phyloP scores from a whole-genome alignment of 92 coral and sea anemone species.

The Porites lobata region DNA sequence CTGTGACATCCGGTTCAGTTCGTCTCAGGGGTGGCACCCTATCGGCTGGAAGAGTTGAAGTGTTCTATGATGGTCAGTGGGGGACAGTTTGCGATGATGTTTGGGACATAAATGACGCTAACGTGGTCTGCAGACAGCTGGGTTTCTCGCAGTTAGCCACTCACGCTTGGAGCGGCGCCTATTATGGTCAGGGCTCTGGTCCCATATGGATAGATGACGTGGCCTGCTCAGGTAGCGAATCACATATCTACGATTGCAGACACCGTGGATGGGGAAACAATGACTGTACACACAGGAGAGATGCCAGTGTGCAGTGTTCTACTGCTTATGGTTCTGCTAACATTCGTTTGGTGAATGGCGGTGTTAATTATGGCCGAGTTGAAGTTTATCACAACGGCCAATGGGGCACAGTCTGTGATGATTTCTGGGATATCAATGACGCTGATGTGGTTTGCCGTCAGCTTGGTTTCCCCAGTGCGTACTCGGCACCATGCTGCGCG shows the following conservation, averaged over 20 bases:
- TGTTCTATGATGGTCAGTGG: slow-evolving; percentile 21
- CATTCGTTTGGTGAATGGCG: not conserved
- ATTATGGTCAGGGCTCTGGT: too few species aligned
- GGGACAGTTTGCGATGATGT: slow-evolving; percentile 24
- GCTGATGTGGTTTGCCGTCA: slow-evolving; percentile 11
- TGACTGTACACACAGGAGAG: too few species aligned
- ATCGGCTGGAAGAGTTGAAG: slow-evolving; percentile 26
- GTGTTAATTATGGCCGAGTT: slow-evolving; percentile 5
- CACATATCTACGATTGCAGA: too few species aligned
- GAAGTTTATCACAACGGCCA: not conserved
- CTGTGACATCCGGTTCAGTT: not conserved
- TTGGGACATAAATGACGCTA: slow-evolving; percentile 28
- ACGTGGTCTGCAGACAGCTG: slow-evolving; percentile 32
- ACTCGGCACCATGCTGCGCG: not conserved
- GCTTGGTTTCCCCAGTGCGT: slow-evolving; percentile 7
- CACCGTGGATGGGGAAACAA: too few species aligned
- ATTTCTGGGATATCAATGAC: not conserved
- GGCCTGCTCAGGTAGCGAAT: too few species aligned
- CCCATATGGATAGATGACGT: too few species aligned
- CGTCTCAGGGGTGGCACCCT: not conserved
- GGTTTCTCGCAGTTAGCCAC: not conserved
- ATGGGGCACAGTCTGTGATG: slow-evolving; percentile 32
- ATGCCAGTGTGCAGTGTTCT: too few species aligned
- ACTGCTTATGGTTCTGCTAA: not conserved
- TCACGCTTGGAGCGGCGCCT: too few species aligned